Base-by-base conservation (phyloP, 2,113 vertebrate species). In the Origma solitaria region DNA sequence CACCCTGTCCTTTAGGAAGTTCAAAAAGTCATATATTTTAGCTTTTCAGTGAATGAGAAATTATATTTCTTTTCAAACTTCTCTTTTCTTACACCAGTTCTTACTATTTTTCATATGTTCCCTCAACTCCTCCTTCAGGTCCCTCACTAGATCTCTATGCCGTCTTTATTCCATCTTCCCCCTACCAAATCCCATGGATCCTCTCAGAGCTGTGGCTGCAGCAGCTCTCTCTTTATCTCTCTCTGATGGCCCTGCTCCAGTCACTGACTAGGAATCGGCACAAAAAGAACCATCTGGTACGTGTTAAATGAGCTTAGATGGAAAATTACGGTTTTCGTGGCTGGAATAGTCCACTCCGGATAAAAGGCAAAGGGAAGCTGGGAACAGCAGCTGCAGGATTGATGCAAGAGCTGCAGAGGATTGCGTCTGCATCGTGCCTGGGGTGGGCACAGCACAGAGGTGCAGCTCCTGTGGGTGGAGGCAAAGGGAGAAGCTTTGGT, bases 361-460 rank as follows among this genome's bases (percentile, higher is more conserved):
- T 69, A 33, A 33, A 78, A 78, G 45, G 72, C 45, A 18, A 27
- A 60, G 37, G 27, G 33, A 44, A 60, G 16, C 1, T 35, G 44
- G 53, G 4, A 85, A 22, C 6, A 11, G 1, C 25, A 37, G 70
- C 49, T 78, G 19, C 54, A 73, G 44, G 20, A 14, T 53, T 53
- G 20, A 22, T 40, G 53, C 30, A n/a, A 27, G 56, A n/a, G 6
- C 15, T 42, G 35, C 23, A 75, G 51, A 42, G 21, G 15, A 20
- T 23, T 21, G 5, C 4, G 30, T 38, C 37, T 30, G 12, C 14
- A 35, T 23, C 8, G 1, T 14, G 20, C 23, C 33, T 18, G 18
- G 61, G 40, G 20, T 1, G 5, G 37, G 24, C 6, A 8, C 2
- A 10, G 33, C 11, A 27, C 20, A 15, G 44, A 42, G 13, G 0